Evolutionary conservation across 2,113 vertebrate species (phyloP).

Genomic region (Jacana jacana): DNA sequence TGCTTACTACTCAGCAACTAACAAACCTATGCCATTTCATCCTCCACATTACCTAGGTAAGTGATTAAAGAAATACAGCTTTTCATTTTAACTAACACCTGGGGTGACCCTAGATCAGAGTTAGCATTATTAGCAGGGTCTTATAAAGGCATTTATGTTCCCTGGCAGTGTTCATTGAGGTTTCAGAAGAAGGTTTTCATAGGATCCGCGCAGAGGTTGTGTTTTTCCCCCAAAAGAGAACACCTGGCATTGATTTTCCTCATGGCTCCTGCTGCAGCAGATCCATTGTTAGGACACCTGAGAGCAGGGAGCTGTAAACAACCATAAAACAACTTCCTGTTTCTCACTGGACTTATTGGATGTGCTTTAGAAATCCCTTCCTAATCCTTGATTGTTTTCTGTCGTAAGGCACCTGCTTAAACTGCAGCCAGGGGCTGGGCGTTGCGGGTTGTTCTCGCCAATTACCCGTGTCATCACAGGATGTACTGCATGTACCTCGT

Average conservation of each 20-base stretch:
- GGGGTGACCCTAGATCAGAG: neutral
- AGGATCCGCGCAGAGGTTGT: neutral
- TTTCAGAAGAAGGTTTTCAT: neutral
- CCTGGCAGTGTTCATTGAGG: neutral
- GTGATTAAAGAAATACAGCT: slow-evolving; percentile 15
- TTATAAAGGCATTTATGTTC: neutral
- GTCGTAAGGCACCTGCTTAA: neutral
- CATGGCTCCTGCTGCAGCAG: neutral
- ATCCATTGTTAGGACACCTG: neutral
- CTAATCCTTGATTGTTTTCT: neutral
- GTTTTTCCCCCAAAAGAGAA: neutral
- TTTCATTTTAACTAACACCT: neutral
- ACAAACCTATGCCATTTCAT: slow-evolving; percentile 83
- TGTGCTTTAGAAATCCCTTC: neutral
- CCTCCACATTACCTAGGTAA: slow-evolving; percentile 84
- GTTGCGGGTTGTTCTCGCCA: neutral
- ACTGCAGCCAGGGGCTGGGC: neutral
- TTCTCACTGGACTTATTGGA: neutral
- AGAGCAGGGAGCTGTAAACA: neutral
- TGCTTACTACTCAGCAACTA: slow-evolving; percentile 91
- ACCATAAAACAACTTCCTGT: neutral
- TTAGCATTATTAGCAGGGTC: neutral
- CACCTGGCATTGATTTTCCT: neutral
- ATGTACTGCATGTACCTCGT: neutral
- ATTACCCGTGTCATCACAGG: neutral